These are phyloP conservation scores for Cepaea nemoralis DNA, from an alignment of 1,140 invertebrate species.

Conservation along the genomic window DNA sequence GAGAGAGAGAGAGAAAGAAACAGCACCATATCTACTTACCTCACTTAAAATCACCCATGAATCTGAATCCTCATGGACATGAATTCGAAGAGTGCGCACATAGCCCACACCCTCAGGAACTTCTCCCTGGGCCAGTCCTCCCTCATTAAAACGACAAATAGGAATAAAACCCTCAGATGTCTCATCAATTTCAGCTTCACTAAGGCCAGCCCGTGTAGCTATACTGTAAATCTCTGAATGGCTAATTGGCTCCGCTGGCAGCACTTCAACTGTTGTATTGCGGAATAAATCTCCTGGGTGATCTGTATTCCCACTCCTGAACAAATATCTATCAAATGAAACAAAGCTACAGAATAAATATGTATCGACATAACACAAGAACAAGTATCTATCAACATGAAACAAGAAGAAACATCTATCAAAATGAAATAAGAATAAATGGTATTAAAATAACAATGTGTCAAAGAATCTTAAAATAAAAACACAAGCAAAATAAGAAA, in stretches of 20 bases:
- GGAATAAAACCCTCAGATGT: constrained; percentile 49
- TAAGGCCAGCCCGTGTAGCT: constrained; percentile 11
- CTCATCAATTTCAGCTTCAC: constrained; percentile 33
- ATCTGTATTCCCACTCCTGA: constrained; percentile 92
- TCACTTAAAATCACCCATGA: constrained; percentile 67
- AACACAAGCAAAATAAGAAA: no score
- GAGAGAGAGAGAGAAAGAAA: background rate
- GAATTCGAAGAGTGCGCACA: constrained; percentile 52
- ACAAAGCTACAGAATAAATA: background rate
- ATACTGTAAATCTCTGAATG: background rate
- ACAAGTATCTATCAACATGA: no score
- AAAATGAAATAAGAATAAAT: no score
- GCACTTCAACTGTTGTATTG: constrained; percentile 89
- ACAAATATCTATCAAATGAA: constrained; percentile 80
- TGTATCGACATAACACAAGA: no score
- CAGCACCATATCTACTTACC: constrained; percentile 45
- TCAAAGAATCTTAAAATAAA: no score
- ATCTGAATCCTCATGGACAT: constrained; percentile 50
- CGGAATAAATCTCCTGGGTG: constrained; percentile 91
- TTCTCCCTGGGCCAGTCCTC: constrained; percentile 53
- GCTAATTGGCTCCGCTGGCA: constrained; percentile 72
- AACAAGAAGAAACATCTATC: no score
- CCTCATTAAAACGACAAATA: constrained; percentile 53
- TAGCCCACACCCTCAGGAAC: constrained; percentile 47
- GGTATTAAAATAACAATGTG: no score